These are phyloP conservation scores for Cotesia congregata DNA, from an alignment of 2,888 invertebrate species.

Conservation along the genomic window DNA sequence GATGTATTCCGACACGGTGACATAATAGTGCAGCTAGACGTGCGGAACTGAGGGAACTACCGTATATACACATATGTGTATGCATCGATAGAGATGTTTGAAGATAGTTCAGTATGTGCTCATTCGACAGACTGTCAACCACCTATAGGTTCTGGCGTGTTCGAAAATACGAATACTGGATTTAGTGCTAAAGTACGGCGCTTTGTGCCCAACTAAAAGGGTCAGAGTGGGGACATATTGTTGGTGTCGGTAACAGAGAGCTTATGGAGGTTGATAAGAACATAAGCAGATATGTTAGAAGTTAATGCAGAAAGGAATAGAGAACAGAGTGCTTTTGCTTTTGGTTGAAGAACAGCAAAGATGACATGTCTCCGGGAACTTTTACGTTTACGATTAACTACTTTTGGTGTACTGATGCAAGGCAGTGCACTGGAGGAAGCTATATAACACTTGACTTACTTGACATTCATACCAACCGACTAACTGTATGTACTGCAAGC, in stretches of 20 bases:
- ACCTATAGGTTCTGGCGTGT: neutral
- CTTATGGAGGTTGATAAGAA: conserved; percentile 2
- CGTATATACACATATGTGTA: neutral
- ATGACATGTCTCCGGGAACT: conserved; percentile 46
- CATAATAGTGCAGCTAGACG: neutral
- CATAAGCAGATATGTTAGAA: conserved; percentile 8
- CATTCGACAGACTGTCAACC: conserved; percentile 17
- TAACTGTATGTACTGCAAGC: conserved; percentile 19
- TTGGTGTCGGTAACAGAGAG: conserved; percentile 17
- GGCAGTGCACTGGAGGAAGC: conserved; percentile 8
- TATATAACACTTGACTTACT: conserved; percentile 37
- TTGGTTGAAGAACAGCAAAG: conserved; percentile 27
- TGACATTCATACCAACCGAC: conserved; percentile 6
- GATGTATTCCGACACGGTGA: neutral
- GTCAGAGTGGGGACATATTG: neutral
- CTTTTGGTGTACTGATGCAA: conserved; percentile 35
- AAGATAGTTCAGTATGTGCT: conserved; percentile 25
- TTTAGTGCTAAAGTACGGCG: neutral
- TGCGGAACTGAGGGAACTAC: neutral
- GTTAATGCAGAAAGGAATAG: conserved; percentile 23
- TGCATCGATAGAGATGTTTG: conserved; percentile 5
- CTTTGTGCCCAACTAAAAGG: neutral
- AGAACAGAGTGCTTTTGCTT: neutral
- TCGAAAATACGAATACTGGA: conserved; percentile 26
- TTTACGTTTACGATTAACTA: conserved; percentile 55